phyloP scores from a whole-genome alignment of 2,888 invertebrate species.

The Julus scandinavius region DNA sequence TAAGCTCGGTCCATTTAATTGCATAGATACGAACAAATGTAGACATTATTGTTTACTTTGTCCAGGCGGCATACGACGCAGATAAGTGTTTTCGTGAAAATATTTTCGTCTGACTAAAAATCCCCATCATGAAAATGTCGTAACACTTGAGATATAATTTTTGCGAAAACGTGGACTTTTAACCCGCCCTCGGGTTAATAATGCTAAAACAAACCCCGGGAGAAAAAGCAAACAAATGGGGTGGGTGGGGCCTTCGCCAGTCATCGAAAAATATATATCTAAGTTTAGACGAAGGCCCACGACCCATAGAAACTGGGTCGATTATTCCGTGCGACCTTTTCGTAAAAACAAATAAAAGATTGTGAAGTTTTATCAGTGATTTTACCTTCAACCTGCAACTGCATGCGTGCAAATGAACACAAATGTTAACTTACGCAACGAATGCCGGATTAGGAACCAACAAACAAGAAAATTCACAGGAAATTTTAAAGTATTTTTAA shows the following conservation, averaged over 20 bases:
- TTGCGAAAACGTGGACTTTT: neutral
- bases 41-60: neutral
- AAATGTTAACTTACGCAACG: conserved; percentile 25
- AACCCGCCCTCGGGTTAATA: conserved; percentile 7
- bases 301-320: conserved; percentile 32
- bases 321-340: conserved; percentile 32
- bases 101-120: conserved; percentile 16
- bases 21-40: neutral
- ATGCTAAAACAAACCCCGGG: conserved; percentile 31
- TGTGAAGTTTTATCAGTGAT: conserved; percentile 22
- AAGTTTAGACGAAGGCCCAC: neutral
- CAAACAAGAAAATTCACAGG: neutral
- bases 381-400: conserved; percentile 29
- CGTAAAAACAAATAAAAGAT: conserved; percentile 9
- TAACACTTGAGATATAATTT: neutral
- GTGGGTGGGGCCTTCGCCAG: conserved; percentile 2
- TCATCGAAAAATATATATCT: neutral
- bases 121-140: neutral
- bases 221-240: conserved; percentile 9
- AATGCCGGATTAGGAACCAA: neutral
- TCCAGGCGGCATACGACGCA: neutral
- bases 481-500: too few species aligned
- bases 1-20: neutral
- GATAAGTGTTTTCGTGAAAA: neutral
- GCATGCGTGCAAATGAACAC: neutral